Base-by-base conservation (phyloP, 2,888 invertebrate genomes). In the Eubasilissa splendida region DNA sequence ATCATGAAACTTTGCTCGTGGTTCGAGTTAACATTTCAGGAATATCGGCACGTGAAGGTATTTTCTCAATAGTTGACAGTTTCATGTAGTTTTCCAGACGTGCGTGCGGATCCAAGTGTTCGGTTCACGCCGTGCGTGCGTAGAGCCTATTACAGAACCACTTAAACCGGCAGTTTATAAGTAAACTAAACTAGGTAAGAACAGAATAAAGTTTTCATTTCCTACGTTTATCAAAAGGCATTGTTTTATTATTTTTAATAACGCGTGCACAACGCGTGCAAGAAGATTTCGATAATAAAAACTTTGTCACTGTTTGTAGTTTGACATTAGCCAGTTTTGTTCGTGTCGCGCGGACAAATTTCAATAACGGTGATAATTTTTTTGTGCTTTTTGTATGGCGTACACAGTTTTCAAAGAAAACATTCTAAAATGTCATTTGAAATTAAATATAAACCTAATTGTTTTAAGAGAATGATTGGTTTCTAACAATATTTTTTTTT, bases 121-220 rank as follows among this genome's bases (percentile, higher is more conserved):
- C 12, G 12, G 66, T 76, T 76, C 76, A 68, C 76, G 63, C 76
- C 56, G 54, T 66, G 76, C 76, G 76, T 76, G 76, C n/a, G 56
- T 33, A 7, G 42, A 10, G 50, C 14, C 76, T 31, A 76, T 76
- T 76, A 76, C 3, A 63, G 59, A 76, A 60, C 76, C 76, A 76
- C 76, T 76, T 59, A 63, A 63, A 3, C 31, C 63, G 60, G 12
- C 53, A 60, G 59, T 59, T 59, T 74, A 11, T 59, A 74, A 76
- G 59, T 65, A 63, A 60, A 60, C 53, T 42, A 14, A 76, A 76
- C 76, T 9, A 53, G 71, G 54, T 3, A 10, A 9, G 14, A 74
- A 7, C 10, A 14, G 74, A 56, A 71, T 33, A 71, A 71, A 71
- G 11, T 71, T 71, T 71, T 71, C 54, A 71, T 71, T 53, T 50